Evolutionary conservation across 2,888 invertebrate genomes (phyloP).

Genomic region (Alloscopus bannaensis): DNA sequence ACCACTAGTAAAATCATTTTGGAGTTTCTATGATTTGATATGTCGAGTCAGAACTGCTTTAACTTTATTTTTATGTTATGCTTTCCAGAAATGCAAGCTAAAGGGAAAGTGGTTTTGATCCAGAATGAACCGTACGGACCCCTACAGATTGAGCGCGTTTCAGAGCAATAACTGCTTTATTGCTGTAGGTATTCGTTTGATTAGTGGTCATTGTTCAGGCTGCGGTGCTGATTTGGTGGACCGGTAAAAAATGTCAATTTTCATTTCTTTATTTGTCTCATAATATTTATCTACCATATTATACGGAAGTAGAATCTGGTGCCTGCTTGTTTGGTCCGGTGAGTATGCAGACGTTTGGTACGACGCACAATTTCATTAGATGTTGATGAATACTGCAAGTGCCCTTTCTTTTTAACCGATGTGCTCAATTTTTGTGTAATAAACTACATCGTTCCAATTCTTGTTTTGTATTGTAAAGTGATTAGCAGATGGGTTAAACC

Average conservation of each 20-base stretch:
- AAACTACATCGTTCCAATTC: neutral
- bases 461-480: neutral
- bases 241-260: too few species aligned
- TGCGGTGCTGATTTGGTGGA: too few species aligned
- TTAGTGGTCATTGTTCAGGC: too few species aligned
- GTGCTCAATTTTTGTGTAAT: neutral
- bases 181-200: too few species aligned
- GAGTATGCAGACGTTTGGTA: neutral
- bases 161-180: too few species aligned
- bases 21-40: neutral
- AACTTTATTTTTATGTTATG: neutral
- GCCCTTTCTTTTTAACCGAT: constrained; percentile 1
- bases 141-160: constrained; percentile 10
- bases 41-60: neutral
- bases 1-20: constrained; percentile 3
- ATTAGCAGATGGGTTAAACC: neutral
- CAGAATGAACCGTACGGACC: constrained; percentile 24
- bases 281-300: neutral
- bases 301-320: neutral
- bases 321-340: neutral
- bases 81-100: constrained; percentile 29
- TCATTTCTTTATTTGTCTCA: too few species aligned
- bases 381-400: neutral
- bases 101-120: neutral
- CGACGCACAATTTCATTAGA: constrained; percentile 5